Base-by-base conservation (phyloP, 1,140 invertebrate species). In the Linepithema humile region DNA sequence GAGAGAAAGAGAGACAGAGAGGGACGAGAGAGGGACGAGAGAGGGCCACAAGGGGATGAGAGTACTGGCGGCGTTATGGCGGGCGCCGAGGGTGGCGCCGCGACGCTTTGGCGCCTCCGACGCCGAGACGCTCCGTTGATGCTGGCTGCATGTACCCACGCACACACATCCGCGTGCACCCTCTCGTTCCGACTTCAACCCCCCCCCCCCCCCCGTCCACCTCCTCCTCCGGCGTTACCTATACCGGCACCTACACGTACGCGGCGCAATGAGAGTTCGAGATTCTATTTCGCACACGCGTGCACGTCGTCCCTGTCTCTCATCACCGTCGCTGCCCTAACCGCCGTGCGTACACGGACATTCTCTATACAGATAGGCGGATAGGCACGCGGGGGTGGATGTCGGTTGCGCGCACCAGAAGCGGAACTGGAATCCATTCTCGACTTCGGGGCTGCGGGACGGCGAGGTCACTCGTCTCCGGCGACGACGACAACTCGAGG, bases 41-140 rank as follows among this genome's bases (percentile, higher is more conserved):
- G 83, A 88, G 73, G 82, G 53, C 45, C 55, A 64, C 62, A 62
- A 70, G 85, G 77, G 59, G 77, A 65, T 80, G 84, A 83, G 78
- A 45, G 43, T 67, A 53, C 82, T 89, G 87, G 87, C 93, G 93
- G 90, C 93, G 84, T 88, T 88, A 90, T 92, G 93, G 82, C 93
- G 93, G 93, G 92, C 93, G 93, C 93, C 93, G 89, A 90, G 92
- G 92, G 91, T 93, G 91, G 93, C 93, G 93, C 92, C 93, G 92
- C 93, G 93, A 94, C 93, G 91, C 93, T 93, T 91, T 91, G 93
- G 93, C 93, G 93, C 93, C 93, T 91, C 87, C 87, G 82, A 91
- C 88, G 90, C 90, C 90, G 91, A 93, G 91, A 92, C 92, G 89
- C 91, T 92, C 85, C 88, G 84, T 87, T 92, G 91, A 92, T 90